Percentiles rank a stretch among this genome's conserved stretches.
phyloP scores from a whole-genome alignment of 2,113 vertebrate genomes.

The Eulacestoma nigropectus region DNA sequence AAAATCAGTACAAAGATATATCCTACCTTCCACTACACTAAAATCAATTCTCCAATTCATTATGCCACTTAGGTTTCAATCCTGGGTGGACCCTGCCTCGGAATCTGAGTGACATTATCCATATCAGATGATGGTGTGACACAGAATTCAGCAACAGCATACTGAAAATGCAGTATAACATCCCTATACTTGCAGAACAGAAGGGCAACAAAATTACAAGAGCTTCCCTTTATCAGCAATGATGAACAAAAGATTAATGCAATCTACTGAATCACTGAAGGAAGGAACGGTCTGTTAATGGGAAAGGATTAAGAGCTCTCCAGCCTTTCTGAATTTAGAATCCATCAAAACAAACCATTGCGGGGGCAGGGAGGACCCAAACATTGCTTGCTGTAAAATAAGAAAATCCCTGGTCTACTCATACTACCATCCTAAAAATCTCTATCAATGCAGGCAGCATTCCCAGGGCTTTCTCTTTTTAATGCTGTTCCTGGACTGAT shows the following conservation, averaged over 20 bases:
- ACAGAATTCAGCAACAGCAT: not conserved
- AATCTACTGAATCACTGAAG: not conserved
- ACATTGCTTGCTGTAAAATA: not conserved
- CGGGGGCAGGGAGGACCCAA: not conserved
- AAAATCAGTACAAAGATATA: not conserved
- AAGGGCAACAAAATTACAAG: not conserved
- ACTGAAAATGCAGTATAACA: not conserved
- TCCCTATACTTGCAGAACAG: not conserved
- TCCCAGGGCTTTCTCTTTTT: not conserved
- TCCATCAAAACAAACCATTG: not conserved
- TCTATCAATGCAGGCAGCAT: not conserved
- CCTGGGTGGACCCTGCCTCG: not conserved
- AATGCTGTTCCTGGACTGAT: not conserved
- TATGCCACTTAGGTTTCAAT: not conserved
- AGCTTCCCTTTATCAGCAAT: not conserved
- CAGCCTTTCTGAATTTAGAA: not conserved
- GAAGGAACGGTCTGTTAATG: not conserved
- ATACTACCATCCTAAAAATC: not conserved
- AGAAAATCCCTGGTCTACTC: not conserved
- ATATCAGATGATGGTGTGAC: not conserved
- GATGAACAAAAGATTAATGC: slow-evolving; percentile 7
- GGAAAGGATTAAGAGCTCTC: not conserved
- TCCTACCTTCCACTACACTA: not conserved
- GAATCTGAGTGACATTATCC: not conserved
- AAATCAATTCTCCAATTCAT: not conserved